Conservation (phyloP, 2,113 vertebrate species). For the Pyrgilauda ruficollis region DNA sequence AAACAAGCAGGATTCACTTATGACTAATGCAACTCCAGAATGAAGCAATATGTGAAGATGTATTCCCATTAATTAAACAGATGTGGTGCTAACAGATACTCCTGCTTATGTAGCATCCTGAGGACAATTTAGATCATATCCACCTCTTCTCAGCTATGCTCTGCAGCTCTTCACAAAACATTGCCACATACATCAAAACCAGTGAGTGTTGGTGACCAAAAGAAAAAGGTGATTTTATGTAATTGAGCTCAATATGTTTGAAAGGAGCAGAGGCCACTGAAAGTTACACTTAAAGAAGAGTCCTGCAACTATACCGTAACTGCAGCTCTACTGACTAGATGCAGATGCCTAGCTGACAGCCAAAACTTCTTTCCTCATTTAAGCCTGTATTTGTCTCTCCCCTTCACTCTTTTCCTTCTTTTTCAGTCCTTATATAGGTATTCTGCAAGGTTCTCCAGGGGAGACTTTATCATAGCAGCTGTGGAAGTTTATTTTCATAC, state of each 20-base stretch:
- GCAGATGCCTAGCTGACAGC: neutral
- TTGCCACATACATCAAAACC: neutral
- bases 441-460: neutral
- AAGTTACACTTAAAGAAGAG: neutral
- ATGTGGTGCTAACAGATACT: neutral
- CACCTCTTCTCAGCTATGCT: neutral
- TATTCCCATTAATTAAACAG: neutral
- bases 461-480: neutral
- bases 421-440: neutral
- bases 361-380: neutral
- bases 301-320: neutral
- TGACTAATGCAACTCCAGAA: neutral
- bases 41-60: neutral
- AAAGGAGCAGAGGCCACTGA: neutral
- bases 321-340: neutral
- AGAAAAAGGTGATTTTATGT: neutral
- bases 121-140: neutral
- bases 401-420: neutral
- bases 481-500: neutral
- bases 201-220: neutral
- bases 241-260: neutral
- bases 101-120: neutral
- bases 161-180: neutral
- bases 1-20: neutral
- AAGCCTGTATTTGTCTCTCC: neutral